phyloP scores from a whole-genome alignment of 1,140 invertebrate genomes.

The Chironomus striatipennis region DNA sequence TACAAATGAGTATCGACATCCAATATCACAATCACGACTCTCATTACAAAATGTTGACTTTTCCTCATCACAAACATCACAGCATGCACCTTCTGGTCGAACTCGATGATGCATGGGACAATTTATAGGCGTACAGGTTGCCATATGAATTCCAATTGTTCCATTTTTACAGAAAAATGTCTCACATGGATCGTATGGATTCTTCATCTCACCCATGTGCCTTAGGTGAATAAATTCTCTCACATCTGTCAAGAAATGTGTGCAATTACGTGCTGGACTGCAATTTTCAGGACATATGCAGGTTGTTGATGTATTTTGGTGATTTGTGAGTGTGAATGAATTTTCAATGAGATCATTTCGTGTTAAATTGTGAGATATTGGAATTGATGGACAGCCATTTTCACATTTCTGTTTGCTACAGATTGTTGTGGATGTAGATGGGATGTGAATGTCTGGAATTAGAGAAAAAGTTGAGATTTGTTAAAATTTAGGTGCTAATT shows the following conservation, averaged over 20 bases:
- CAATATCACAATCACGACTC: neutral
- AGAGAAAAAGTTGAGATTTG: neutral
- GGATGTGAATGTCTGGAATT: neutral
- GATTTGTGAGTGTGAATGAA: neutral
- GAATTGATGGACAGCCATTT: neutral
- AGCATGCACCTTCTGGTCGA: neutral
- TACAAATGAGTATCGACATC: neutral
- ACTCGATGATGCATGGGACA: neutral
- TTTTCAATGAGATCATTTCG: neutral
- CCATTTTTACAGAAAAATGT: neutral
- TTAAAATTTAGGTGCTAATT: too few relatives aligned
- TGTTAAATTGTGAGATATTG: neutral
- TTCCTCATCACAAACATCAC: neutral
- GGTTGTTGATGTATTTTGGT: neutral
- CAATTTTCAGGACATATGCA: neutral
- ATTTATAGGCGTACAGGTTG: neutral
- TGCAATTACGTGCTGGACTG: neutral
- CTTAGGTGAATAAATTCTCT: neutral
- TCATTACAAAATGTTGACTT: neutral
- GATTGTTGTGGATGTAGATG: neutral
- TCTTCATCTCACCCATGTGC: neutral
- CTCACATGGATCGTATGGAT: conserved; percentile 9
- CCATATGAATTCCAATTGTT: neutral
- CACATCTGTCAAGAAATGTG: neutral
- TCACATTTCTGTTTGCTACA: neutral